phyloP scores from a whole-genome alignment of 2,113 vertebrate genomes.

The Hyla sarda region DNA sequence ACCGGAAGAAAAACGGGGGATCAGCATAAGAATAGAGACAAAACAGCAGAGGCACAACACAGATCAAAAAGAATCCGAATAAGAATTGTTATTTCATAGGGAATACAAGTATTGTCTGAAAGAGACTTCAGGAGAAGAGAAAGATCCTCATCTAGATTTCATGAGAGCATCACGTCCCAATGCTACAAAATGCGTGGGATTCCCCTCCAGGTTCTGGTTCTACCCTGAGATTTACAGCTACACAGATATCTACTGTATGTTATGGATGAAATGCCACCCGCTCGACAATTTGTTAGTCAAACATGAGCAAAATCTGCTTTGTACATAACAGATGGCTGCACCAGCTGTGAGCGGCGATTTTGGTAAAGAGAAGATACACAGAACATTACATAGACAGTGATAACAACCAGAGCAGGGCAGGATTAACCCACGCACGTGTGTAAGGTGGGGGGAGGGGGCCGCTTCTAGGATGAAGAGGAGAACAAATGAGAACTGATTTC shows the following conservation, averaged over 20 bases:
- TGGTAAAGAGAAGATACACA: slow-evolving; percentile 47
- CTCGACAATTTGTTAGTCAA: slow-evolving; percentile 47
- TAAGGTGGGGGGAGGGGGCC: background rate
- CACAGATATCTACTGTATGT: background rate
- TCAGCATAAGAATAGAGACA: no score
- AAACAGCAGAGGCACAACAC: no score
- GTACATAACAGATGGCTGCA: slow-evolving; percentile 51
- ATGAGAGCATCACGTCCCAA: background rate
- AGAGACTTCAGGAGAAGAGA: no score
- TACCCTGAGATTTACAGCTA: background rate
- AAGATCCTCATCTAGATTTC: background rate
- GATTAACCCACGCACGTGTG: slow-evolving; percentile 54
- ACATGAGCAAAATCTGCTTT: slow-evolving; percentile 57
- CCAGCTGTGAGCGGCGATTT: slow-evolving; percentile 54
- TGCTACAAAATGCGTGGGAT: background rate
- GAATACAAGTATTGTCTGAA: no score
- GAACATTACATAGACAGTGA: slow-evolving; percentile 56
- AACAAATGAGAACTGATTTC: slow-evolving; percentile 5
- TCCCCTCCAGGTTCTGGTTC: background rate
- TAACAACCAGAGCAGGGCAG: slow-evolving; percentile 49
- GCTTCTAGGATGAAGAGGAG: background rate
- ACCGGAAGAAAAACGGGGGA: no score
- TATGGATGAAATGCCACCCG: background rate
- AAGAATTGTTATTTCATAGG: no score
- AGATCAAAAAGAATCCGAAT: no score